Evolutionary conservation across 1,140 invertebrate species (phyloP).

Genomic region (Dinoponera quadriceps): DNA sequence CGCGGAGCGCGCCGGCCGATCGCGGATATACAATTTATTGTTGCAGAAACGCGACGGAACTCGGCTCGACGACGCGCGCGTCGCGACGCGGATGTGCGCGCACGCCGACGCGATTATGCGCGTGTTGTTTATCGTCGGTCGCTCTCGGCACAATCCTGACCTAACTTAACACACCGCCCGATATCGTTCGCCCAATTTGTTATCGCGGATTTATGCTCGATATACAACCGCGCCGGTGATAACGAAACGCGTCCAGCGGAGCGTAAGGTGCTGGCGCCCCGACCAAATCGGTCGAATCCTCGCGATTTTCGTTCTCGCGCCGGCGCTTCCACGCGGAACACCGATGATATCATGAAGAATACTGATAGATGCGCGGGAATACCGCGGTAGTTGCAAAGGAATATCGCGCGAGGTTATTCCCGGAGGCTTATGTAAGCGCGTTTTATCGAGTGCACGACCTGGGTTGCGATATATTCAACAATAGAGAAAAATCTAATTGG

Average conservation of each 20-base stretch:
- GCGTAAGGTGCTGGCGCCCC: background rate
- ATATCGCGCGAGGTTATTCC: slow-evolving; percentile 44
- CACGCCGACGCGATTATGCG: slow-evolving; percentile 23
- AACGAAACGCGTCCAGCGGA: background rate
- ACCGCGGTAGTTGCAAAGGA: background rate
- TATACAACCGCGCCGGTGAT: background rate
- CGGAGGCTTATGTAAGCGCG: slow-evolving; percentile 43
- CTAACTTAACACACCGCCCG: slow-evolving; percentile 13
- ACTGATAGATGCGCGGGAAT: slow-evolving; percentile 8
- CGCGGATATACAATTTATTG: background rate
- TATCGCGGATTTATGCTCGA: slow-evolving; percentile 28
- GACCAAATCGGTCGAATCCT: background rate
- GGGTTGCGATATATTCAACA: slow-evolving; percentile 24
- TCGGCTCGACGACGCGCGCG: too few relatives aligned
- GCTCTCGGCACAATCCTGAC: slow-evolving; percentile 1
- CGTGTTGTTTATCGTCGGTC: slow-evolving; percentile 23
- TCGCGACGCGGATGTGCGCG: slow-evolving; percentile 15
- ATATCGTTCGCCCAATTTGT: slow-evolving; percentile 3
- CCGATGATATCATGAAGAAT: slow-evolving; percentile 28
- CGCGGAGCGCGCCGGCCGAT: background rate
- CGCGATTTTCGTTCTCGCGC: background rate
- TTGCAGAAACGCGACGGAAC: too few relatives aligned
- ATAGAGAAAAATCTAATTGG: background rate
- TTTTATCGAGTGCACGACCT: slow-evolving; percentile 53
- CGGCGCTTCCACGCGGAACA: background rate